Evolutionary conservation across 2,797 vertebrate species (phyloP), one percentile per base, ranked within the genome.

Genomic region (Alcedo atthis): DNA sequence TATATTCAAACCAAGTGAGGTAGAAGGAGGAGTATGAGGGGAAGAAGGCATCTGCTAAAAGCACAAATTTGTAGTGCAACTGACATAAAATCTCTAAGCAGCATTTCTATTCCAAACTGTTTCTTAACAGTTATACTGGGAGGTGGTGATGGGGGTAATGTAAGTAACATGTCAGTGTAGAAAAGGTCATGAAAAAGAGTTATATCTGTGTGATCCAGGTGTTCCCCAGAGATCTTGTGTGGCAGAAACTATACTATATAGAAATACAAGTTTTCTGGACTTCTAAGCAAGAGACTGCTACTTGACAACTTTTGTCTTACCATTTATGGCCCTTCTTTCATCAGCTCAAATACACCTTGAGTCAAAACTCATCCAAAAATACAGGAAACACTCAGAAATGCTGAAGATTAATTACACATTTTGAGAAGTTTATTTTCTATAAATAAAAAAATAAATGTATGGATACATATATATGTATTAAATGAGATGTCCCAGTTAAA

Each of bases 1-100:
- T 76, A 45, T 19, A 33, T 0, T 1, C 7, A 69, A 28, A 69
- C 2, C 42, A 70, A 78, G 21, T 42, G 1, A 4, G 6, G 10
- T 21, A 66, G 22, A 42, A 78, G 9, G n/a, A 78, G 17, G 9
- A 61, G 5, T 18, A 49, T 28, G 14, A 71, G 30, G 15, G 2
- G 20, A 71, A 78, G n/a, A 2, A 78, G 13, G 2, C 10, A 82
- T 46, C 24, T 57, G 15, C 20, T 68, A 15, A 61, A 55, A 83
- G 4, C 33, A 51, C 11, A 66, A 4, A 5, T 54, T 45, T 35
- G 26, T 49, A 61, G 25, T 15, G 8, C 12, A 67, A 45, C 28
- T 42, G 15, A 35, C 40, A 42, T 17, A 67, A 85, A 78, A 64
- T 61, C 3, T 64, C 26, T 35, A n/a, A 86, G 32, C 22, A 83